Conservation (phyloP, 2,797 vertebrate species). For the Lagorchestes hirsutus region DNA sequence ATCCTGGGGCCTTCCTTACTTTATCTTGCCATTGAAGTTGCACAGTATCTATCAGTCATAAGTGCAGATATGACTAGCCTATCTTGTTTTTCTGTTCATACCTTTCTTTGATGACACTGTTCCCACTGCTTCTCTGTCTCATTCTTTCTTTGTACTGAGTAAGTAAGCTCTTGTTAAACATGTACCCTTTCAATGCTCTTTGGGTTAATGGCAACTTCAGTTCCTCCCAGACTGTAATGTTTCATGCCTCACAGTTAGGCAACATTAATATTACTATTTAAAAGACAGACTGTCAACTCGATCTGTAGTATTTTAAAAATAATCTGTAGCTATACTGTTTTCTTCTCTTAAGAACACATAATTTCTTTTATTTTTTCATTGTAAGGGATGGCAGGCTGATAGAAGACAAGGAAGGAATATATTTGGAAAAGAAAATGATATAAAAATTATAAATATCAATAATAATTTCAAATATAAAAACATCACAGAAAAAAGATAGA, state of each 20-base stretch:
- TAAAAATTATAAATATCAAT: neutral
- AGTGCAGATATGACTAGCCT: neutral
- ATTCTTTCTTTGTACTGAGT: neutral
- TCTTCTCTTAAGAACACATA: neutral
- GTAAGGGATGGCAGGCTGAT: neutral
- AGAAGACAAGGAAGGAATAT: neutral
- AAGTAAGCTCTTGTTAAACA: neutral
- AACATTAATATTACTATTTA: neutral
- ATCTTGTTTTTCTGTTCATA: neutral
- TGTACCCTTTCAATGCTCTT: neutral
- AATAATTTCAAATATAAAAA: neutral
- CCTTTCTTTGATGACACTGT: neutral
- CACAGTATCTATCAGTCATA: neutral
- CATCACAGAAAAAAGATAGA: neutral
- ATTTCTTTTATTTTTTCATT: neutral
- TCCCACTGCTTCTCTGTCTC: neutral
- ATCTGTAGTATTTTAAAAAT: neutral
- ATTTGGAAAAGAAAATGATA: neutral
- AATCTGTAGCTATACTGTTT: neutral
- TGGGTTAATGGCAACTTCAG: neutral
- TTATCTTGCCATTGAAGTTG: neutral
- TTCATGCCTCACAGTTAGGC: neutral
- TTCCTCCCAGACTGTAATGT: neutral
- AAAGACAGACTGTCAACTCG: neutral
- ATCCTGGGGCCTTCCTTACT: neutral